These are phyloP conservation scores for Trichosurus vulpecula DNA, from an alignment of 2,797 vertebrate species.

Conservation along the genomic window DNA sequence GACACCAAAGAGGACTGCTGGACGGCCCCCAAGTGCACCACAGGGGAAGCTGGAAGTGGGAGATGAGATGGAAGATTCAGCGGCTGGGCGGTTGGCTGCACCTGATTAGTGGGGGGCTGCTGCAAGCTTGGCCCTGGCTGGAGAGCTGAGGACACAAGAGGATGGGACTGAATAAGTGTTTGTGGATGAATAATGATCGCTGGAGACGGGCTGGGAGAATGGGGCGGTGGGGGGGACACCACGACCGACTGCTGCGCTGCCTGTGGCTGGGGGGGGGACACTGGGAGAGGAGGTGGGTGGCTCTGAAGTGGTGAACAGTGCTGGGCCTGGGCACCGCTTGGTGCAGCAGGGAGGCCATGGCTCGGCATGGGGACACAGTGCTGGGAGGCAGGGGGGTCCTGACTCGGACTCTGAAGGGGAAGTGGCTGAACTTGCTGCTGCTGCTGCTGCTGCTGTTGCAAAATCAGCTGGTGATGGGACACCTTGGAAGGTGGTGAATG, in stretches of 20 bases:
- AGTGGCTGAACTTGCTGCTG: constrained; percentile 93
- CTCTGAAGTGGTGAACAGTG: constrained; percentile 82
- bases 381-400: constrained; percentile 86
- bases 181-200: constrained; percentile 89
- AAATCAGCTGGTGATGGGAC: constrained; percentile 91
- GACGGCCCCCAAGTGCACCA: constrained; percentile 84
- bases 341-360: constrained; percentile 82
- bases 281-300: constrained; percentile 82
- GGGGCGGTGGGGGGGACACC: constrained; percentile 89
- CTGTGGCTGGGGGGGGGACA: constrained; percentile 86
- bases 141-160: constrained; percentile 83
- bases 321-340: constrained; percentile 81
- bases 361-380: constrained; percentile 88
- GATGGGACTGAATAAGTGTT: constrained; percentile 86
- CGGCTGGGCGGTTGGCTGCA: constrained; percentile 82
- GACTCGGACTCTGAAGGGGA: constrained; percentile 88
- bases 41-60: constrained; percentile 82
- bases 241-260: constrained; percentile 92
- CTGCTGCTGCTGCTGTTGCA: constrained; percentile 90
- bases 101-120: constrained; percentile 75
- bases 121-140: constrained; percentile 80
- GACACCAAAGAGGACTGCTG: constrained; percentile 84
- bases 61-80: constrained; percentile 85
- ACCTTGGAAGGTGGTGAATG: constrained; percentile 87
- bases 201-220: constrained; percentile 90